Base-by-base conservation (phyloP, 92 coral and sea anemone genomes). In the Nematostella vectensis region DNA sequence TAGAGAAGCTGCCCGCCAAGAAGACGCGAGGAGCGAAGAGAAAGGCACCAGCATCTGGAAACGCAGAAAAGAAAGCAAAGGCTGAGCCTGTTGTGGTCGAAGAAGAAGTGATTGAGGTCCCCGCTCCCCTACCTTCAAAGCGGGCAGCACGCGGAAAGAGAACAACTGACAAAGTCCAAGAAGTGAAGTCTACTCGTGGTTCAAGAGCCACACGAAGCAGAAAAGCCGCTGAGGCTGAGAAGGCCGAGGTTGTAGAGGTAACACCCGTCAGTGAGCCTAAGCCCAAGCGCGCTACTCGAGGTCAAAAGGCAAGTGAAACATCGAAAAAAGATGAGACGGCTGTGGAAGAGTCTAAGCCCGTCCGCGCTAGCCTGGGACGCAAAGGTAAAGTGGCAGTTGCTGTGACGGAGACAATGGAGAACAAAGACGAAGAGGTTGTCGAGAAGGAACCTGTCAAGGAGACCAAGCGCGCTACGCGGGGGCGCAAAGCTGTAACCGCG, bases 171-270 rank as follows among this genome's bases (percentile, higher is more conserved):
- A n/a, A n/a, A n/a, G n/a, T n/a, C n/a, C n/a, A n/a, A 44, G 56
- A 8, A 4, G 54, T 15, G 20, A 47, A 57, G 23, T 10, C 21
- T 23, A 45, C 19, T n/a, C 20, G 19, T 25, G 17, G 52, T 31
- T 50, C 70, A 27, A 48, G 59, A 30, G 37, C 63, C 11, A 47
- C 68, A 9, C 45, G 56, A n/a, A 65, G 65, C 6, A 47, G 15
- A 19, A 69, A 68, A 20, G 59, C 57, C 4, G 61, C 30, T 31
- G 59, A 54, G 2, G 54, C 30, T 53, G 61, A 44, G 36, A 54
- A 54, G 2, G 54, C 30, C 47, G 69, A 51, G 28, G 19, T 27
- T 3, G 3, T 27, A 19, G 21, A 16, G 28, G 50, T 24, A 29
- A 18, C 26, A 47, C 36, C 2, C 12, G 33, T 23, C 27, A 17